Evolutionary conservation across 2,113 vertebrate species (phyloP).

Genomic region (Calonectris borealis): DNA sequence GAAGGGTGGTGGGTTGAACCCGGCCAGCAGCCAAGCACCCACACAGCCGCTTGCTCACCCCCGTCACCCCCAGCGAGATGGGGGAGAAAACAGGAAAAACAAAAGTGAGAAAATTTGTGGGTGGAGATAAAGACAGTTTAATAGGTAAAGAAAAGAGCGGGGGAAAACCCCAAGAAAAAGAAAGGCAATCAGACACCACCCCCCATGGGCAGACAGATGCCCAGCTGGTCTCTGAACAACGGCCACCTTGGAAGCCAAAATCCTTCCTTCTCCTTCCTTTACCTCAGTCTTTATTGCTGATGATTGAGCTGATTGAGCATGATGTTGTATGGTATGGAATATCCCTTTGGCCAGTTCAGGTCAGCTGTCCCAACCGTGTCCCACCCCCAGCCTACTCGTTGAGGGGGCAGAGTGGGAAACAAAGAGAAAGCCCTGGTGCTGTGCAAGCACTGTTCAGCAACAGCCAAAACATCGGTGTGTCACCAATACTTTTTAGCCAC

Average conservation of each 20-base stretch:
- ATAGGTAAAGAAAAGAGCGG: neutral
- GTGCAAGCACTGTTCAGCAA: neutral
- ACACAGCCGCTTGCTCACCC: neutral
- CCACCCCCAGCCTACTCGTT: neutral
- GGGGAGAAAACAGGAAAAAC: neutral
- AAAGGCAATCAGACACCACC: neutral
- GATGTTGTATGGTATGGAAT: neutral
- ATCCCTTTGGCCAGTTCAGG: neutral
- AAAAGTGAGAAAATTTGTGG: neutral
- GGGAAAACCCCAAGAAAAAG: neutral
- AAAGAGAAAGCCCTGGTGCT: neutral
- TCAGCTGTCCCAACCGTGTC: neutral
- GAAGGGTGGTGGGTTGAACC: neutral
- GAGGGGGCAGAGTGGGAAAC: neutral
- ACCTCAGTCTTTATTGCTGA: neutral
- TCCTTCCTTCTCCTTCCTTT: neutral
- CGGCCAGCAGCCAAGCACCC: neutral
- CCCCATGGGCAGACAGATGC: fast-evolving
- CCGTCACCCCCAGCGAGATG: fast-evolving
- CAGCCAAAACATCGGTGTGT: neutral
- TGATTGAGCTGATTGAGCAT: neutral
- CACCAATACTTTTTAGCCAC: neutral
- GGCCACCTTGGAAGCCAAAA: neutral
- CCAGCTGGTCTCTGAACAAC: neutral
- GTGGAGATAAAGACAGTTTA: neutral